Percentiles rank a stretch among this genome's conserved stretches.
phyloP scores from a whole-genome alignment of 1,140 invertebrate species.

The Matsumurasca onukii region DNA sequence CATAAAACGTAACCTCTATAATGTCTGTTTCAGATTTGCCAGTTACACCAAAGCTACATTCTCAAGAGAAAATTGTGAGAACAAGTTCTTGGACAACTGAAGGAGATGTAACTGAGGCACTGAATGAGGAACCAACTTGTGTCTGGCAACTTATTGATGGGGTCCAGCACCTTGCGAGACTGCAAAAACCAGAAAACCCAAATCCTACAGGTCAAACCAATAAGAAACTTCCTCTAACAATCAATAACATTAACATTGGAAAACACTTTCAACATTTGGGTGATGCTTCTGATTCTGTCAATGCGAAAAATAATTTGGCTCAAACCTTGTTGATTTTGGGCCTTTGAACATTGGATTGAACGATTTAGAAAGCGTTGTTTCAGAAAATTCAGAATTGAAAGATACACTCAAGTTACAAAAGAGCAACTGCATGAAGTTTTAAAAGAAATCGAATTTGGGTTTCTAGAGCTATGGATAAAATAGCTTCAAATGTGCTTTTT shows the following conservation, averaged over 20 bases:
- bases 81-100: background rate
- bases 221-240: background rate
- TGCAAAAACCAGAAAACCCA: too few relatives aligned
- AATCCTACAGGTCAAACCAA: too few relatives aligned
- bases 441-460: background rate
- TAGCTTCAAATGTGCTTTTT: background rate
- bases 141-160: too few relatives aligned
- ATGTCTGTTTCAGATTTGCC: slow-evolving; percentile 20
- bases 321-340: slow-evolving; percentile 16
- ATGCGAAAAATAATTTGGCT: background rate
- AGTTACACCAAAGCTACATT: background rate
- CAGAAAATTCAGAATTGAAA: slow-evolving; percentile 13
- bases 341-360: background rate
- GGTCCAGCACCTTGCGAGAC: too few relatives aligned
- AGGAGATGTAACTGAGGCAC: background rate
- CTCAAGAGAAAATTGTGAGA: background rate
- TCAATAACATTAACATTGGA: background rate
- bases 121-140: too few relatives aligned
- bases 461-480: background rate
- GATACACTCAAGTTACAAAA: background rate
- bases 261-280: background rate
- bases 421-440: background rate
- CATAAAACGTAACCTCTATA: too few relatives aligned
- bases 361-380: background rate
- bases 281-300: background rate